Base-by-base conservation (phyloP, 2,113 vertebrate species). In the Proterorhinus semilunaris region DNA sequence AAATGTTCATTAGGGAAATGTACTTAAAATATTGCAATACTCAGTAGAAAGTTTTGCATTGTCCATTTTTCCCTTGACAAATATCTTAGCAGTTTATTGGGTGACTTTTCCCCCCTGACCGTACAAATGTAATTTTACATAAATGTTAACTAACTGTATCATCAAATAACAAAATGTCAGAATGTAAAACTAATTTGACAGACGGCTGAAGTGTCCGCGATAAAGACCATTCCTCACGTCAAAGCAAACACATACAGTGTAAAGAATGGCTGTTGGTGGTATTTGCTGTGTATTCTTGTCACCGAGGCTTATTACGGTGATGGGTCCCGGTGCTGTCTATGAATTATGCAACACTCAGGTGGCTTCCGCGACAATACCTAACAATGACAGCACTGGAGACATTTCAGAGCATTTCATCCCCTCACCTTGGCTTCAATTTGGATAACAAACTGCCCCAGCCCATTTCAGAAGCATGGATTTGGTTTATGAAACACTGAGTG, bases 261-360 rank as follows among this genome's bases (percentile, higher is more conserved):
- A 21, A 51, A 50, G 27, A n/a, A 48, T 48, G 10, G 10, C 48
- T 42, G 36, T 72, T 69, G 69, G 13, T 50, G 11, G 10, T 81
- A 51, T 57, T 75, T 70, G 54, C 59, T 81, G 69, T 72, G 65
- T 65, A 77, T 75, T 82, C 7, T 11, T 82, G 81, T 75, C 83
- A 83, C 68, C 55, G 51, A 45, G 54, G 65, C 76, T 86, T 83
- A 87, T 86, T 83, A 82, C 72, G 74, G 57, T 68, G 78, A 82
- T 66, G 65, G 66, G 77, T 81, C 63, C 43, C 75, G 68, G 70
- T 72, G 71, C 78, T 69, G 12, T 50, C 69, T 68, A 85, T 89
- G 84, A 83, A 89, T 88, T 82, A 88, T 91, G 84, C 78, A 89
- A 55, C 67, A 79, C 67, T 74, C 76, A 58, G 72, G 71, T 66